Evolutionary conservation across 1,140 invertebrate species (phyloP).

Genomic region (Pogonognathellus flavescens): DNA sequence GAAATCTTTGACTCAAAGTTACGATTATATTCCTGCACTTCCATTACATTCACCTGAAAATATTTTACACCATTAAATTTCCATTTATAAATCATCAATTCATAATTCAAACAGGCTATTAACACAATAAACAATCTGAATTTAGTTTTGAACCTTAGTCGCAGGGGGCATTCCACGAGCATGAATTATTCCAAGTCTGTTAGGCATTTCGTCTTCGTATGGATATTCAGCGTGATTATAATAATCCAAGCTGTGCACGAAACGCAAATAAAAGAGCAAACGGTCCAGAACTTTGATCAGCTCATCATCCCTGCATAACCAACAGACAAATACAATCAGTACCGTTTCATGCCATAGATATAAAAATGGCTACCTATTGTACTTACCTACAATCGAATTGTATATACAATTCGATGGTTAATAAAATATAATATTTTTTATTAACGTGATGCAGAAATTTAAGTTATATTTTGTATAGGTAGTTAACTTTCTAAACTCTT

Average conservation of each 20-base stretch:
- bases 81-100: no score
- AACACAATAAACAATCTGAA: no score
- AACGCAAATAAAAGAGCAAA: slow-evolving; percentile 91
- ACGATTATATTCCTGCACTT: slow-evolving; percentile 83
- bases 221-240: slow-evolving; percentile 99
- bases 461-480: no score
- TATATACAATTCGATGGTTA: no score
- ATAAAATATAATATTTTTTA: no score
- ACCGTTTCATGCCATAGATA: no score
- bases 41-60: slow-evolving; percentile 74
- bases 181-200: slow-evolving; percentile 98
- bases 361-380: no score
- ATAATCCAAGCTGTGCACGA: slow-evolving; percentile 99
- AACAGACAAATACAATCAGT: slow-evolving; percentile 35
- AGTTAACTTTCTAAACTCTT: no score
- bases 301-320: slow-evolving; percentile 65
- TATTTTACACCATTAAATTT: no score
- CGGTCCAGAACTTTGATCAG: slow-evolving; percentile 79
- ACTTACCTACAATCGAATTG: no score
- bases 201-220: slow-evolving; percentile 99
- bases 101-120: no score
- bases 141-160: slow-evolving; percentile 80
- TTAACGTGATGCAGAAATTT: no score
- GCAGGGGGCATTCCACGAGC: slow-evolving; percentile 88
- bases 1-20: slow-evolving; percentile 89